Conservation (phyloP, 2,888 invertebrate genomes). For the Candidula unifasciata region DNA sequence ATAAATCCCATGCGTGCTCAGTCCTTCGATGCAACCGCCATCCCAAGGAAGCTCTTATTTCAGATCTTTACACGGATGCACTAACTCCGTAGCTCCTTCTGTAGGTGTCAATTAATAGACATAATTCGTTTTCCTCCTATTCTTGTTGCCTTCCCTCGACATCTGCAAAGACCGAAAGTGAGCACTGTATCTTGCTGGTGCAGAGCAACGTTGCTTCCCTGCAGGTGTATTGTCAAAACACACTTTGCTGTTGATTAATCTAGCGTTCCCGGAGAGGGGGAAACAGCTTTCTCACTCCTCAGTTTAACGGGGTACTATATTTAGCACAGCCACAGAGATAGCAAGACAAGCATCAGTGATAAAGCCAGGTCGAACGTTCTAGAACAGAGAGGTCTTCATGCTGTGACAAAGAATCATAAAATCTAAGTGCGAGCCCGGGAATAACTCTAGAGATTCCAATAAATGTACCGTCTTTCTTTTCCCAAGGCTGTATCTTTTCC, state of each 20-base stretch:
- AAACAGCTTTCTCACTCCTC: neutral
- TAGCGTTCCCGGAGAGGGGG: neutral
- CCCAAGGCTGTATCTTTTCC: too few relatives aligned
- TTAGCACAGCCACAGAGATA: neutral
- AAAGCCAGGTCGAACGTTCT: too few relatives aligned
- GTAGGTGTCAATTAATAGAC: too few relatives aligned
- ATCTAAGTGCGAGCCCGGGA: neutral
- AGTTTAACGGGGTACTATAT: neutral
- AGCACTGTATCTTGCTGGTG: neutral
- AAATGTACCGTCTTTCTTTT: too few relatives aligned
- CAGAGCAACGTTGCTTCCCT: neutral
- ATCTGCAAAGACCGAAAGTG: neutral
- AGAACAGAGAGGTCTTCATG: too few relatives aligned
- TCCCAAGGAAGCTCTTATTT: too few relatives aligned
- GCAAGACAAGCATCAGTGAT: neutral
- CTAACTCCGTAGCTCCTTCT: too few relatives aligned
- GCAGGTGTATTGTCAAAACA: conserved; percentile 18
- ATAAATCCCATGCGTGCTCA: too few relatives aligned
- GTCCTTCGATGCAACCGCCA: too few relatives aligned
- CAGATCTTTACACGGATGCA: too few relatives aligned
- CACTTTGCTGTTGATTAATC: conserved; percentile 26
- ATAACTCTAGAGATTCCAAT: too few relatives aligned
- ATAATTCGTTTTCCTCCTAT: neutral
- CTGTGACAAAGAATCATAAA: neutral
- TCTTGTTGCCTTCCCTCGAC: neutral